Evolutionary conservation across 2,797 vertebrate genomes (phyloP).

Genomic region (Clarias fuscus): DNA sequence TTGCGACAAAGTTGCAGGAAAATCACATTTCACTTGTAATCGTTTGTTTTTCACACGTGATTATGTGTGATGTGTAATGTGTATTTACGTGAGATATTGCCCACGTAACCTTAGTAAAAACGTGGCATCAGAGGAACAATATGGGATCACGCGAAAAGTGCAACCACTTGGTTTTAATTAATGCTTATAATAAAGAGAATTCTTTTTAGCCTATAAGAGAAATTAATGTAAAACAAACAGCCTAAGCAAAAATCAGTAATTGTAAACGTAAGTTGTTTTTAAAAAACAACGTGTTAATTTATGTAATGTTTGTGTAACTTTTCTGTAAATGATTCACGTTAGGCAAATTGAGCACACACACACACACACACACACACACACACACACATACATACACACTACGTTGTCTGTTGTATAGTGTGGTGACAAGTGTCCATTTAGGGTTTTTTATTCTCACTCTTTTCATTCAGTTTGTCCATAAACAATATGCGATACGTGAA

Average conservation of each 20-base stretch:
- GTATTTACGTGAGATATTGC: background rate
- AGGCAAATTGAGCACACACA: background rate
- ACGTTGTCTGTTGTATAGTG: background rate
- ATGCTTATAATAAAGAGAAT: background rate
- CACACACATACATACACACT: background rate
- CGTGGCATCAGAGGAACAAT: background rate
- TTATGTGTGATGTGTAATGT: too few species aligned
- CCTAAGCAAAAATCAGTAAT: too few species aligned
- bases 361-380: constrained; percentile 13
- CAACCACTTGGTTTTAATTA: background rate
- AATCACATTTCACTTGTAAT: background rate
- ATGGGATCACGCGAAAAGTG: background rate
- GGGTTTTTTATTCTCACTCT: background rate
- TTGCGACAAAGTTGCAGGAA: constrained; percentile 4
- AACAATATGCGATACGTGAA: constrained; percentile 77
- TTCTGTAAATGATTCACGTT: background rate
- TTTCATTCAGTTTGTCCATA: constrained; percentile 65
- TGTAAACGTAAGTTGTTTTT: background rate
- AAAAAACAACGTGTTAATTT: background rate
- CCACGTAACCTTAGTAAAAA: background rate
- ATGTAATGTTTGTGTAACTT: background rate
- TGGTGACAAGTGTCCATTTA: constrained; percentile 10
- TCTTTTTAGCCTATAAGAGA: too few species aligned
- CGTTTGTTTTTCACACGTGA: background rate
- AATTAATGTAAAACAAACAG: too few species aligned